A percentile compares a stretch with the other conserved stretches of the same genome.
Conservation (phyloP, 1,140 invertebrate species). For the Aporrectodea caliginosa region DNA sequence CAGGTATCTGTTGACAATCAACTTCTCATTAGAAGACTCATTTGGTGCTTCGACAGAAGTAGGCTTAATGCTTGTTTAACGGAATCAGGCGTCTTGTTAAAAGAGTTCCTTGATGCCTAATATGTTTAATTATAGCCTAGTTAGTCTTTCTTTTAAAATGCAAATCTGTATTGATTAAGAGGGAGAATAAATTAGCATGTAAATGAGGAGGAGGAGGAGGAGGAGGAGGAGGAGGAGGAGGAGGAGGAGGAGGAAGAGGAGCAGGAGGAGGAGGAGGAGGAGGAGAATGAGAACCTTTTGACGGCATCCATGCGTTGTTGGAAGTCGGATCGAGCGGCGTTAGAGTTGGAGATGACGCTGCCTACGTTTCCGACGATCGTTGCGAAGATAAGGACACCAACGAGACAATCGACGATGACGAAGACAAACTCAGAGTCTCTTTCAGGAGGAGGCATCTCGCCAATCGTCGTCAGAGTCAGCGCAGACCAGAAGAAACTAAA, state of each 20-base stretch:
- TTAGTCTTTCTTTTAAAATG: not conserved
- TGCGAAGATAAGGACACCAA: slow-evolving; percentile 56
- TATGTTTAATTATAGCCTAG: not conserved
- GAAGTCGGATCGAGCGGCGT: slow-evolving; percentile 86
- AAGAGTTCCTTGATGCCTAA: not conserved
- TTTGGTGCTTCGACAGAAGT: not conserved
- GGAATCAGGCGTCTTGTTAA: not conserved
- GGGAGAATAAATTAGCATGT: not conserved
- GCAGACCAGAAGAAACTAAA: slow-evolving; percentile 90
- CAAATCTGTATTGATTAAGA: not conserved
- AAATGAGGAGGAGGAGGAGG: too few species aligned
- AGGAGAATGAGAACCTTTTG: slow-evolving; percentile 59
- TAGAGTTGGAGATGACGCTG: slow-evolving; percentile 97
- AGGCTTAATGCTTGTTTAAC: not conserved
- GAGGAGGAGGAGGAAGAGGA: not conserved
- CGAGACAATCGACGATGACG: slow-evolving; percentile 48
- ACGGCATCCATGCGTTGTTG: slow-evolving; percentile 93
- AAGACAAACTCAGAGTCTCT: slow-evolving; percentile 46
- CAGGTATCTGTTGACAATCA: slow-evolving; percentile 67
- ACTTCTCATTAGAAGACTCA: not conserved
- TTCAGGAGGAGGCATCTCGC: slow-evolving; percentile 56
- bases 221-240: too few species aligned
- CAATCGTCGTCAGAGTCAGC: slow-evolving; percentile 86
- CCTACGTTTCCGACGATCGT: slow-evolving; percentile 62
- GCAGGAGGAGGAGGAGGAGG: not conserved